Conservation (phyloP, 2,797 vertebrate genomes). For the Enoplosus armatus region DNA sequence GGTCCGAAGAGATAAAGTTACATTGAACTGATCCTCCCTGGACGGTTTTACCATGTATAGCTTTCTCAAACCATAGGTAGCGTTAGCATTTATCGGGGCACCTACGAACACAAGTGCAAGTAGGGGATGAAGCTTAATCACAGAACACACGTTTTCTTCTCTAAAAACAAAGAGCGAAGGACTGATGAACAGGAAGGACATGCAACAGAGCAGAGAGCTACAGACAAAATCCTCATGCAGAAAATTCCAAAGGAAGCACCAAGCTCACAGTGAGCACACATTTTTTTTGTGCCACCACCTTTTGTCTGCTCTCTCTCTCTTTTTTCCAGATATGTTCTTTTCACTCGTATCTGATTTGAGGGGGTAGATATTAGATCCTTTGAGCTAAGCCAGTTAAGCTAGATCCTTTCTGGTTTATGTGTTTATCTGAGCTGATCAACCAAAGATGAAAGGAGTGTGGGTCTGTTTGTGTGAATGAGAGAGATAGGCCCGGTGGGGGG, state of each 20-base stretch:
- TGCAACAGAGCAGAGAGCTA: neutral
- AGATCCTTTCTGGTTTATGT: slow-evolving; percentile 55
- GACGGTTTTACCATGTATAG: neutral
- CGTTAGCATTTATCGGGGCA: too few species aligned
- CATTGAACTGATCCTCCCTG: neutral
- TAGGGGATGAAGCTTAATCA: neutral
- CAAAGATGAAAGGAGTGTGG: slow-evolving; percentile 65
- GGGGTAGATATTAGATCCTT: slow-evolving; percentile 66
- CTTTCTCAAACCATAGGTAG: too few species aligned
- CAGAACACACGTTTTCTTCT: neutral
- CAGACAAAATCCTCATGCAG: slow-evolving; percentile 2
- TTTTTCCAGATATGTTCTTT: slow-evolving; percentile 45
- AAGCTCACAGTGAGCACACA: neutral
- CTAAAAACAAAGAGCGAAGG: neutral
- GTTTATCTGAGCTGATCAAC: slow-evolving; percentile 61
- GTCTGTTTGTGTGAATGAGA: slow-evolving; percentile 52
- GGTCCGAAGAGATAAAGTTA: accelerated
- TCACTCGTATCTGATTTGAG: slow-evolving; percentile 64
- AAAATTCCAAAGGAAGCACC: slow-evolving; percentile 18
- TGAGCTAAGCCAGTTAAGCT: slow-evolving; percentile 73
- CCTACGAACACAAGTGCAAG: neutral
- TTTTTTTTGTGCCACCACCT: slow-evolving; percentile 15
- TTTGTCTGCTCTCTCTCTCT: slow-evolving; percentile 23
- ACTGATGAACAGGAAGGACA: neutral
- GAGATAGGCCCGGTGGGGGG: slow-evolving; percentile 22